Evolutionary conservation across 1,140 invertebrate genomes (phyloP).

Genomic region (Meloidogyne exigua): DNA sequence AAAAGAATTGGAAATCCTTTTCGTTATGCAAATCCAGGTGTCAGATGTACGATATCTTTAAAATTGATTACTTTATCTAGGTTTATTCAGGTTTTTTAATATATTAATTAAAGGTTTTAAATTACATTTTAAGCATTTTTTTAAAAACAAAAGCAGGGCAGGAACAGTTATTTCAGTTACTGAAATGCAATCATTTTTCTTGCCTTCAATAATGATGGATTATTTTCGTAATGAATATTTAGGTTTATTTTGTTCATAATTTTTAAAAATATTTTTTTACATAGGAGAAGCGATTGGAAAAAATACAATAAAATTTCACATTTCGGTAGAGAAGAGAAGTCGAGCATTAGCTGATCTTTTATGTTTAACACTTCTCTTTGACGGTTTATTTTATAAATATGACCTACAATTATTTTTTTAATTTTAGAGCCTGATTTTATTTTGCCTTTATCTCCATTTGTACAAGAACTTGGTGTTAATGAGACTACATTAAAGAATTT

Average conservation of each 20-base stretch:
- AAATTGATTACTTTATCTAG: conserved; percentile 13
- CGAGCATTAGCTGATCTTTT: conserved; percentile 14
- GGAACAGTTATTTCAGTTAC: neutral
- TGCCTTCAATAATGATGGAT: conserved; percentile 1
- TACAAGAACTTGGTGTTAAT: conserved; percentile 13
- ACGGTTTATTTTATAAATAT: neutral
- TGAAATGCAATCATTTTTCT: neutral
- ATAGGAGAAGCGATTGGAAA: neutral
- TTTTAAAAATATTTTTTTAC: conserved; percentile 1
- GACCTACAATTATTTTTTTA: neutral
- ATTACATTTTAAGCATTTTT: conserved; percentile 6
- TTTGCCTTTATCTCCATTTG: conserved; percentile 14
- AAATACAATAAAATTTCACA: neutral
- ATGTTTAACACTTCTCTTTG: conserved; percentile 18
- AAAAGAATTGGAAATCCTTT: conserved; percentile 24
- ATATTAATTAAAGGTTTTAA: neutral
- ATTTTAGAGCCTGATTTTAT: conserved; percentile 14
- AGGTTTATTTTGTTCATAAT: neutral
- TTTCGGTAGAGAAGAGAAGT: neutral
- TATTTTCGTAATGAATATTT: conserved; percentile 16
- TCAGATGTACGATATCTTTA: conserved; percentile 6
- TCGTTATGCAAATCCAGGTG: conserved; percentile 18
- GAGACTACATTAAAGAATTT: conserved; percentile 20
- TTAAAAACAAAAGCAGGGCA: neutral
- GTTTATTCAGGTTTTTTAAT: neutral